A percentile compares a stretch with the other conserved stretches of the same genome.
phyloP scores from a whole-genome alignment of 2,113 vertebrate genomes.

The Chamaea fasciata region DNA sequence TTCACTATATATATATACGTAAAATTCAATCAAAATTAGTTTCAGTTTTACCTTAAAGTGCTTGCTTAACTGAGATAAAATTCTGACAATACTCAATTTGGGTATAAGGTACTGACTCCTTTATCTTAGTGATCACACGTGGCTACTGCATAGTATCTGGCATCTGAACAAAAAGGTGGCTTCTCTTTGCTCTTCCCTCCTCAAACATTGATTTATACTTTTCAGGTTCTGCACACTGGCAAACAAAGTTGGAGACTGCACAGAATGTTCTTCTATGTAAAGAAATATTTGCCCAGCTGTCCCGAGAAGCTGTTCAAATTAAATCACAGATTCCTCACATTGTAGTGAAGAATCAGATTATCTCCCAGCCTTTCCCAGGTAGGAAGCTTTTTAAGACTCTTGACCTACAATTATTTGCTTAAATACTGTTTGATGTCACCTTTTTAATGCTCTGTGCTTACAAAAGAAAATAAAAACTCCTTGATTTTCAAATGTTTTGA shows the following conservation, averaged over 20 bases:
- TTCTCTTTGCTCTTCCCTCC: background rate
- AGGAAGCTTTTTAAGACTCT: background rate
- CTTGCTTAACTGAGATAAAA: background rate
- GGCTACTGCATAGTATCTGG: background rate
- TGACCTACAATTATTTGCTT: background rate
- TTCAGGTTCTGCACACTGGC: slow-evolving; percentile 89
- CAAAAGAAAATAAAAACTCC: background rate
- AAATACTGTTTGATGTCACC: background rate
- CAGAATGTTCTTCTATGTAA: slow-evolving; percentile 97
- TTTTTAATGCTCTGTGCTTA: background rate
- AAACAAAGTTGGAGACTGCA: slow-evolving; percentile 90
- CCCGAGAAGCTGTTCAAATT: slow-evolving; percentile 96
- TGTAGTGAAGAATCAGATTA: slow-evolving; percentile 98
- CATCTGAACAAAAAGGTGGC: background rate
- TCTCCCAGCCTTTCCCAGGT: slow-evolving; percentile 98
- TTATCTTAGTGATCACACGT: rapidly evolving
- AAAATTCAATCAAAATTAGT: background rate
- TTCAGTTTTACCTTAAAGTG: background rate
- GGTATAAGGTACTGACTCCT: background rate
- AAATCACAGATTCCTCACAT: slow-evolving; percentile 98
- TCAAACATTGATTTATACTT: background rate
- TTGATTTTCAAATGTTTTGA: background rate
- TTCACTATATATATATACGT: background rate
- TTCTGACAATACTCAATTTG: background rate
- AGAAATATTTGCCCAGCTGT: slow-evolving; percentile 97